phyloP scores from a whole-genome alignment of 2,888 invertebrate species.

The Mongoloraphidia duomilia region DNA sequence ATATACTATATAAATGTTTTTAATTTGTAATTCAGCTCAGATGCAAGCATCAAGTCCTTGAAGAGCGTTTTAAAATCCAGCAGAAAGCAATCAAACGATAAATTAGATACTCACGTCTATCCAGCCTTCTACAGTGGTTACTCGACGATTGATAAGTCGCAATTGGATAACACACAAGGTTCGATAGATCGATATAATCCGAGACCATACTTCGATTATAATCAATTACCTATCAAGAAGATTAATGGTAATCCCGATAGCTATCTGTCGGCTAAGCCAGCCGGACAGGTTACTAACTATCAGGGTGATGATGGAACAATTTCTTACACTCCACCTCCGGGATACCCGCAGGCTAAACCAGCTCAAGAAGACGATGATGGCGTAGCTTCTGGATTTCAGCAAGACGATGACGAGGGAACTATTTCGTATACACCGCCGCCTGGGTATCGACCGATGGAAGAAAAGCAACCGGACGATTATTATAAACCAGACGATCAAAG shows the following conservation, averaged over 20 bases:
- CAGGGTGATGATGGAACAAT: background rate
- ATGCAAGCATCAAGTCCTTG: no score
- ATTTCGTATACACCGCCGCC: background rate
- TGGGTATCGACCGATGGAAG: background rate
- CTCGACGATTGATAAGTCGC: background rate
- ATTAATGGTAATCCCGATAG: background rate
- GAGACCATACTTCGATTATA: conserved; percentile 25
- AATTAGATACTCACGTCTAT: no score
- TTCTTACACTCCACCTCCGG: conserved; percentile 2
- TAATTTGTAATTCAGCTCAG: no score
- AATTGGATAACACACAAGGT: conserved; percentile 11
- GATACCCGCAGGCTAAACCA: background rate
- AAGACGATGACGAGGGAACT: background rate
- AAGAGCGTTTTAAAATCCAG: no score
- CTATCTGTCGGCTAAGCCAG: background rate
- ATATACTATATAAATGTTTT: no score
- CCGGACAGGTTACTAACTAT: background rate
- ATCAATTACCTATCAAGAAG: conserved; percentile 2
- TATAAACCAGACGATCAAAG: no score
- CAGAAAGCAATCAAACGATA: no score
- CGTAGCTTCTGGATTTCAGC: background rate
- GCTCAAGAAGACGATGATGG: no score
- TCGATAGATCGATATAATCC: conserved; percentile 27
- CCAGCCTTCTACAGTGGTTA: background rate
- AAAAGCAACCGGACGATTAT: no score